Percentiles rank a stretch among this genome's conserved stretches.
Evolutionary conservation across 2,797 vertebrate species (phyloP).

Genomic region (Rhadinocentrus ornatus): DNA sequence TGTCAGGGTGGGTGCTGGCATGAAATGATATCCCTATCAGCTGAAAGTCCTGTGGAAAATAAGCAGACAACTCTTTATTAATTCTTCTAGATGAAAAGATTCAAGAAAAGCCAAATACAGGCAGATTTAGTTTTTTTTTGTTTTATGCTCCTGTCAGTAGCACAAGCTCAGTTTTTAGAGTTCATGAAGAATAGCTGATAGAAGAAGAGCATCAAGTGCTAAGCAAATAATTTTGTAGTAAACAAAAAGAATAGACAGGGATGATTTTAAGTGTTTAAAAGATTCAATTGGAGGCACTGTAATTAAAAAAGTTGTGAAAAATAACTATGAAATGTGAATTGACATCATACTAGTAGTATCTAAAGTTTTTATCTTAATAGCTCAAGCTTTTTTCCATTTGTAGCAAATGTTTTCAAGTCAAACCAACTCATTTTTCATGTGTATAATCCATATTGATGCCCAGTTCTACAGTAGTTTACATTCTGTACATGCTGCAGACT

Average conservation of each 20-base stretch:
- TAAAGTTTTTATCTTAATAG: neutral
- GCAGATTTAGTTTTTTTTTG: constrained; percentile 13
- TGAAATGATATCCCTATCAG: constrained; percentile 24
- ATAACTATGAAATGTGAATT: neutral
- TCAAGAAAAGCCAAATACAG: constrained; percentile 4
- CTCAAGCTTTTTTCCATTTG: constrained; percentile 27
- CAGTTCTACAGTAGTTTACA: constrained; percentile 18
- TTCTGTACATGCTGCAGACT: constrained; percentile 30
- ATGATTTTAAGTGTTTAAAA: constrained; percentile 4
- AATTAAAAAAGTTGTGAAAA: constrained; percentile 5
- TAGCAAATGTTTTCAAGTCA: constrained; percentile 30
- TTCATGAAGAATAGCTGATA: neutral
- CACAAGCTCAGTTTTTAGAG: constrained; percentile 1
- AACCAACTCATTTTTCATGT: constrained; percentile 14
- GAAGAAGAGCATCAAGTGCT: constrained; percentile 15
- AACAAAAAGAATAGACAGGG: neutral
- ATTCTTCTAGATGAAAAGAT: constrained; percentile 12
- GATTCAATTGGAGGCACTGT: constrained; percentile 24
- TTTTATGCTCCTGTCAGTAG: neutral
- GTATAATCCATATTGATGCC: constrained; percentile 29
- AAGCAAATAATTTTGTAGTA: neutral
- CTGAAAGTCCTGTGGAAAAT: constrained; percentile 9
- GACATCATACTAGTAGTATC: neutral
- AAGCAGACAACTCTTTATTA: constrained; percentile 1
- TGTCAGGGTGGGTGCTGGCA: constrained; percentile 32